Conservation (phyloP, 2,888 invertebrate genomes). For the Marronus borbonicus region DNA sequence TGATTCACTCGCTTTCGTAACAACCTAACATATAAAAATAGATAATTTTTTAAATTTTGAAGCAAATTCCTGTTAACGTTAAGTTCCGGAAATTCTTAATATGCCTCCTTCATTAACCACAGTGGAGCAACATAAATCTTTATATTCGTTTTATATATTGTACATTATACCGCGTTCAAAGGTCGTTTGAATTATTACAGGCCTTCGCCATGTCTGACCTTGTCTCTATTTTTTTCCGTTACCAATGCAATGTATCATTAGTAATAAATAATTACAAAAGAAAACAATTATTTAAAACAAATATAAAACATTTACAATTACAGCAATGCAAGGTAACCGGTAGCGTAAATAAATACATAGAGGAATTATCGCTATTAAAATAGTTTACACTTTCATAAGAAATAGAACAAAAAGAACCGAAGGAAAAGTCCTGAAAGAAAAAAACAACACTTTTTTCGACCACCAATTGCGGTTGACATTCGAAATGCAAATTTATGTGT, state of each 20-base stretch:
- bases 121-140: too few relatives aligned
- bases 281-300: neutral
- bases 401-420: neutral
- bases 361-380: neutral
- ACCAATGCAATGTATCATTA: neutral
- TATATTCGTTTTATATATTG: too few relatives aligned
- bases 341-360: neutral
- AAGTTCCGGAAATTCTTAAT: too few relatives aligned
- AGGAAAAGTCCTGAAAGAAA: neutral
- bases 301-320: neutral
- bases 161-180: slow-evolving; percentile 3
- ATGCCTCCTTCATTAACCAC: too few relatives aligned
- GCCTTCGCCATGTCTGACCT: slow-evolving; percentile 12
- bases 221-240: slow-evolving; percentile 17
- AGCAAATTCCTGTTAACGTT: too few relatives aligned
- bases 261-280: neutral
- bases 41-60: too few relatives aligned
- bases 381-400: neutral
- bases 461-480: neutral
- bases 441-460: neutral
- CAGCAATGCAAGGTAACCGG: neutral
- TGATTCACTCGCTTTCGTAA: too few relatives aligned
- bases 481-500: slow-evolving; percentile 6
- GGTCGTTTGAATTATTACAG: slow-evolving; percentile 24
- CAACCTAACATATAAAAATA: too few relatives aligned